These are phyloP conservation scores for Scaptomyza graminum DNA, from an alignment of 1,140 invertebrate species.

Conservation along the genomic window DNA sequence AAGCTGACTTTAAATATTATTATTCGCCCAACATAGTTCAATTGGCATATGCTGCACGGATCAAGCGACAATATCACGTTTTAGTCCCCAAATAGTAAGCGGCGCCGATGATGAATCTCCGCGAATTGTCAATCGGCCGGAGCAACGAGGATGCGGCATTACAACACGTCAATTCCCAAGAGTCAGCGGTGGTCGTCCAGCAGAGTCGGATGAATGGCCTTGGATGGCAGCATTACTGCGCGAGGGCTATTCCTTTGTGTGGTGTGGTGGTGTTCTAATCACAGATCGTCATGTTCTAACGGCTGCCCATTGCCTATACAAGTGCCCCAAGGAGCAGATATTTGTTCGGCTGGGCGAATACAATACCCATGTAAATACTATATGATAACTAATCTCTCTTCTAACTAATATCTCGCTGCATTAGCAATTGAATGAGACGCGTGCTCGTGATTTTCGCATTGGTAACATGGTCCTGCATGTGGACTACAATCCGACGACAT, in stretches of 20 bases:
- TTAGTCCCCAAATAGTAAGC: constrained; percentile 65
- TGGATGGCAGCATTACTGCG: constrained; percentile 91
- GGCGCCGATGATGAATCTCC: constrained; percentile 31
- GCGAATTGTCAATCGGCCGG: constrained; percentile 68
- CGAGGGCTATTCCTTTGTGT: constrained; percentile 85
- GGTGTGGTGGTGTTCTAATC: constrained; percentile 91
- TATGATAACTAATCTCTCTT: background rate
- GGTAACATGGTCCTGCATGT: constrained; percentile 87
- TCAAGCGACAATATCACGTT: constrained; percentile 47
- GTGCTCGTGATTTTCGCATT: constrained; percentile 87
- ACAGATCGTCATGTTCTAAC: constrained; percentile 90
- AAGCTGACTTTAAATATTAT: background rate
- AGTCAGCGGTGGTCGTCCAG: constrained; percentile 87
- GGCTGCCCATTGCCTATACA: constrained; percentile 90
- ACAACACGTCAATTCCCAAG: constrained; percentile 85
- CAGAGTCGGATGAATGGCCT: constrained; percentile 90
- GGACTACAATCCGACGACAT: constrained; percentile 87
- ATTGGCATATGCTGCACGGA: constrained; percentile 83
- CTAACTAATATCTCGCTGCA: too few relatives aligned
- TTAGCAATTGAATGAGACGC: constrained; percentile 85
- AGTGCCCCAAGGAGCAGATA: constrained; percentile 87
- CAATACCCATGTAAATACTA: constrained; percentile 86
- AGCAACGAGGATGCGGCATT: constrained; percentile 87
- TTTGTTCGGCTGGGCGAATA: constrained; percentile 92
- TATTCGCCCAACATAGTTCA: constrained; percentile 36